Evolutionary conservation across 2,113 vertebrate genomes (phyloP), one percentile per base, ranked within the genome.

Genomic region (Isichthys henryi): DNA sequence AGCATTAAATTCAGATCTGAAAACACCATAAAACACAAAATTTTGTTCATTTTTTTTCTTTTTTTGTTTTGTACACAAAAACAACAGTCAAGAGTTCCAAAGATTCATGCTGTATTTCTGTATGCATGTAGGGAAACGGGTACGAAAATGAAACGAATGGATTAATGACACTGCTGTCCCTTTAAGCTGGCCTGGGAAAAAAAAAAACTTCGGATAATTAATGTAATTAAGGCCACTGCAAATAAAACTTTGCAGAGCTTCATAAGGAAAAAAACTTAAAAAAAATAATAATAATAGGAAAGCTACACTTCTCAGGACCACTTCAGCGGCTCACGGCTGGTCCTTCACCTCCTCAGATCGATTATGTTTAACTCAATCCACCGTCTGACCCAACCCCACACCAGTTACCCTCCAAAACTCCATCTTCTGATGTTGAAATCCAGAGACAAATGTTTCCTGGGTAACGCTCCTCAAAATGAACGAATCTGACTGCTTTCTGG

Each of bases 41-140:
- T 70, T 70, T 70, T 70, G 62, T 93, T 95, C 93, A 95, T 91
- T 93, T 94, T 90, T 94, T 27, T 66, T 70, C 90, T 94, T 91
- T 43, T 5, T 56, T 89, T 92, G 94, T 95, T 93, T 89, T 92
- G 94, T 94, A 95, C 94, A 96, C 94, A 95, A 96, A 90, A 95
- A 95, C 94, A 95, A 96, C 95, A 96, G 95, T 96, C 95, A 96
- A 95, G 88, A 95, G 94, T 95, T 95, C 92, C 95, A 96, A 95
- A 95, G 93, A 94, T 94, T 95, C 95, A 96, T 96, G 95, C 95
- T 95, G 95, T 94, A 93, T 94, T 88, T 84, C 94, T 93, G 94
- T 93, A 95, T 90, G 93, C 91, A 93, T 94, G 92, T 93, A 93
- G 94, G 82, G 82, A 95, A 95, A 94, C 90, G 45, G 92, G 90